Evolutionary conservation across 1,140 invertebrate genomes (phyloP), one percentile per base, ranked within the genome.

Genomic region (Proctacanthus coquilletti): DNA sequence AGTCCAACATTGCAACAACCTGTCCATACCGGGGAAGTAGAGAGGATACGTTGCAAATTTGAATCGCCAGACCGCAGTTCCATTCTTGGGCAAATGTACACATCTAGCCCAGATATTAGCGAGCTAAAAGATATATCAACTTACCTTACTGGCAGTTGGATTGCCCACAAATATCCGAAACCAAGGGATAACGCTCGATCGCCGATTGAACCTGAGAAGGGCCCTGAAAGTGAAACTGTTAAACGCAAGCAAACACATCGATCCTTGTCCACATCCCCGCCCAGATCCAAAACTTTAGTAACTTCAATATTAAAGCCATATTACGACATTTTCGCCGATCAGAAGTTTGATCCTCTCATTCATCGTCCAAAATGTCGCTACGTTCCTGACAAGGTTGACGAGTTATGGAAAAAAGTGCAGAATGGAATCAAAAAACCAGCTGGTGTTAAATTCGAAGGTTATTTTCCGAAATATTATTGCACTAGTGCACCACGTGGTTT

Each of bases 301-400:
- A 11, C 11, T 11, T 30, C 23, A 13, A 40, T 35, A n/a, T 49
- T 53, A 2, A 43, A 43, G 34, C 44, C 41, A 19, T 31, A 44
- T 13, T 56, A 50, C 11, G 73, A 77, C 45, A 50, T 68, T n/a
- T 75, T 77, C 42, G 68, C 69, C 39, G 70, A 75, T 49, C 74
- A 81, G 61, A 61, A 66, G 21, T 84, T 78, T 50, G 77, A 86
- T 57, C 77, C 80, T 1, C 67, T 67, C 30, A 74, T 75, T 32
- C 80, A 86, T 56, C 68, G 72, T 18, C 82, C 82, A 10, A 72
- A 71, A 42, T 79, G 72, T 46, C 74, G 83, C 18, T 86, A 86
- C 51, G 76, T 81, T 46, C 82, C 81, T 8, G 55, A 56, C 1
- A 52, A 47, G 0, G 54, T 52, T 27, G 45, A 51, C 20, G n/a